Conservation (phyloP, 2,113 vertebrate genomes). For the Chunga burmeisteri region DNA sequence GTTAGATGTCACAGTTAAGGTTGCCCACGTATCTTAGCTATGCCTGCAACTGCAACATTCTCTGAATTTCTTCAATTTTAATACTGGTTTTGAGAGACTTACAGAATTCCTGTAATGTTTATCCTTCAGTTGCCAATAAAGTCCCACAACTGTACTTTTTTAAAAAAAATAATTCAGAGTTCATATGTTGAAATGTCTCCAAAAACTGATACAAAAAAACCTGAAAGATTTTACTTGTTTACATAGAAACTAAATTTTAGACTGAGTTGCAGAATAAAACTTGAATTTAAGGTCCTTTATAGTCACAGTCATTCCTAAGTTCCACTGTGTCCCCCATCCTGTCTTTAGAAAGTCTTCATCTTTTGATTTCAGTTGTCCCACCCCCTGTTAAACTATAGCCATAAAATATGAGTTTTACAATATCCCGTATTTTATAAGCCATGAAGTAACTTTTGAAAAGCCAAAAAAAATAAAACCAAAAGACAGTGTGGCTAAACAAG, state of each 20-base stretch:
- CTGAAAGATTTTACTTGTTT: neutral
- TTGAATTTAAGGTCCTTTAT: neutral
- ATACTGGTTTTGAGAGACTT: neutral
- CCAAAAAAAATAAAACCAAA: neutral
- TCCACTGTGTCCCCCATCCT: neutral
- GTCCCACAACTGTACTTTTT: neutral
- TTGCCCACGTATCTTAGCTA: neutral
- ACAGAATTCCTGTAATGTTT: neutral
- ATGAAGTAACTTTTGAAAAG: constrained; percentile 17
- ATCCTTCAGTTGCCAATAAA: neutral
- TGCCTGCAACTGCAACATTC: neutral
- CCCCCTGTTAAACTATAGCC: neutral
- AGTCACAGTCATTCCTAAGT: neutral
- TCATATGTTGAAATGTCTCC: neutral
- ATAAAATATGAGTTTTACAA: neutral
- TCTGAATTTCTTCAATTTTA: neutral
- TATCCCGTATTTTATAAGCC: constrained; percentile 17
- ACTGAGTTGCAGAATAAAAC: neutral
- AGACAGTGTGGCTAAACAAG: neutral
- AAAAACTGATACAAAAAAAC: neutral
- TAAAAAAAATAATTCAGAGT: neutral
- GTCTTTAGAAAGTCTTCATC: neutral
- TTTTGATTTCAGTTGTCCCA: neutral
- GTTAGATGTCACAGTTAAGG: neutral
- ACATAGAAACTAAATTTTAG: neutral